Percentiles rank a stretch among this genome's conserved stretches.
Evolutionary conservation across 2,797 vertebrate species (phyloP).

Genomic region (Leucoraja ocellata): DNA sequence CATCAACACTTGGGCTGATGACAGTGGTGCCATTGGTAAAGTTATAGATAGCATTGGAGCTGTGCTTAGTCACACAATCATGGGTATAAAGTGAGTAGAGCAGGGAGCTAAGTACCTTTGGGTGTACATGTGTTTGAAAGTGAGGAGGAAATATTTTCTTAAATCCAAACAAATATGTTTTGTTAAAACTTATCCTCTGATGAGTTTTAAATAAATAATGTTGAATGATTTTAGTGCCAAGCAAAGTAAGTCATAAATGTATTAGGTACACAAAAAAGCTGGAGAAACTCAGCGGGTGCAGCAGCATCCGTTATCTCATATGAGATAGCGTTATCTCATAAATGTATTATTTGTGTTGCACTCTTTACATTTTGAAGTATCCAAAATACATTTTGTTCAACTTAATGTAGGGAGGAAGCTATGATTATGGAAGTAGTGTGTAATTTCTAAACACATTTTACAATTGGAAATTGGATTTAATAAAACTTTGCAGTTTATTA

Average conservation of each 20-base stretch:
- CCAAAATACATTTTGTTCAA: neutral
- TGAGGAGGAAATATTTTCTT: too few species aligned
- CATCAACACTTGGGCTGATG: too few species aligned
- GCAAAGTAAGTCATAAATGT: neutral
- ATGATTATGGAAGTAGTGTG: neutral
- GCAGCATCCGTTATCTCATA: too few species aligned
- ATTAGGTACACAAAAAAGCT: neutral
- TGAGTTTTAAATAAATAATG: neutral
- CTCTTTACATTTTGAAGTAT: neutral
- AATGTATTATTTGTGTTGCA: neutral
- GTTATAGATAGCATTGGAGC: too few species aligned
- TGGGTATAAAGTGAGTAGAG: too few species aligned
- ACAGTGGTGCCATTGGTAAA: too few species aligned
- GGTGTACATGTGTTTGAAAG: too few species aligned
- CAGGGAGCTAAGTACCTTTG: too few species aligned
- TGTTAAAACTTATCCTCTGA: neutral
- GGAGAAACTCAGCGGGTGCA: too few species aligned
- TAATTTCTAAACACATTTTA: neutral
- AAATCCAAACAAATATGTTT: too few species aligned
- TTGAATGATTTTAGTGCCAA: neutral
- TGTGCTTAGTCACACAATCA: too few species aligned
- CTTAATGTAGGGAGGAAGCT: neutral
- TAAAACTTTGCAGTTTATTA: neutral
- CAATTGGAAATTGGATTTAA: neutral
- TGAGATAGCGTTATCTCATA: neutral